Percentiles rank a stretch among this genome's conserved stretches.
Evolutionary conservation across 2,888 invertebrate species (phyloP).

Genomic region (Oxycera nigricornis): DNA sequence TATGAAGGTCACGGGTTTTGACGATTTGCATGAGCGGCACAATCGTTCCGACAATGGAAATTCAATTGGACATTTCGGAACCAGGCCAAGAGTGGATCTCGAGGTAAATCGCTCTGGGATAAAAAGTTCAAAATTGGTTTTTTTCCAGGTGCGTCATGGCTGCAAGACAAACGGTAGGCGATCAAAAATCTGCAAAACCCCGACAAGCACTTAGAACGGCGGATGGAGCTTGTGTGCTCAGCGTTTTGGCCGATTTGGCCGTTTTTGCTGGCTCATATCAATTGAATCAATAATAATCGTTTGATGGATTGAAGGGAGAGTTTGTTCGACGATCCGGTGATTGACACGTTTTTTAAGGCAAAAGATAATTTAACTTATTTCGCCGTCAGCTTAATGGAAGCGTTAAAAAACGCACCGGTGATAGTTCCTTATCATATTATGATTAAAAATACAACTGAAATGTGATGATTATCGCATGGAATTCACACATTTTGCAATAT

Average conservation of each 20-base stretch:
- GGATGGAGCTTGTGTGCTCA: background rate
- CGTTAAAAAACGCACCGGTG: too few relatives aligned
- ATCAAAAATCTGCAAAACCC: background rate
- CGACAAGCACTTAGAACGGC: background rate
- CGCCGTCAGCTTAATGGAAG: too few relatives aligned
- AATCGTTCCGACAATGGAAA: background rate
- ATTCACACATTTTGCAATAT: too few relatives aligned
- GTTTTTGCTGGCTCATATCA: background rate
- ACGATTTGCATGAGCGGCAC: constrained; percentile 17
- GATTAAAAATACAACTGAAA: too few relatives aligned
- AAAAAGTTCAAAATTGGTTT: constrained; percentile 19
- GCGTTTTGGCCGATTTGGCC: background rate
- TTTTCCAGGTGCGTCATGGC: background rate
- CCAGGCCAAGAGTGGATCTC: constrained; percentile 31
- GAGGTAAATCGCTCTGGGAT: constrained; percentile 17
- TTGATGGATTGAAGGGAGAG: background rate
- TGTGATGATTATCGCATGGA: too few relatives aligned
- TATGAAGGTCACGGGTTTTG: background rate
- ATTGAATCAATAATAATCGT: background rate
- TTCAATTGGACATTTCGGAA: constrained; percentile 35
- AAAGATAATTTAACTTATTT: too few relatives aligned
- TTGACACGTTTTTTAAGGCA: background rate
- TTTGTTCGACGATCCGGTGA: background rate
- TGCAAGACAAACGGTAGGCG: background rate
- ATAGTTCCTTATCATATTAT: too few relatives aligned